A percentile compares a stretch with the other conserved stretches of the same genome.
These are phyloP conservation scores for Parnassius smintheus DNA, from an alignment of 2,888 invertebrate genomes.

Conservation along the genomic window DNA sequence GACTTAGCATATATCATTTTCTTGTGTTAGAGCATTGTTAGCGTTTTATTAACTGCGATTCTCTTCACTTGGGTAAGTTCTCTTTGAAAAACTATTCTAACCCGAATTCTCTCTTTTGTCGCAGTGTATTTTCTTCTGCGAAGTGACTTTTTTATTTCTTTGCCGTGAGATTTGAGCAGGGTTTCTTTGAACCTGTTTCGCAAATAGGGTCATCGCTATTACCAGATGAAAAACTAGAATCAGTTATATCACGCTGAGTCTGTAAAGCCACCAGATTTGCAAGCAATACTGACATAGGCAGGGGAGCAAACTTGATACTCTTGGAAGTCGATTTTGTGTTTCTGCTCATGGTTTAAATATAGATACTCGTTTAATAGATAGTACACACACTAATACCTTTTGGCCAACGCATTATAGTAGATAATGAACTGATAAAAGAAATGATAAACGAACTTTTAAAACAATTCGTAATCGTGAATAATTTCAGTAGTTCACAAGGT, in stretches of 20 bases:
- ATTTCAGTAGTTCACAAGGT: too few species aligned
- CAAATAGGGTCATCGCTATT: constrained; percentile 62
- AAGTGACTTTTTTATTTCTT: constrained; percentile 50
- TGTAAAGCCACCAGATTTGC: constrained; percentile 64
- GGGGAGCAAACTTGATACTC: constrained; percentile 68
- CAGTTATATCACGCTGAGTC: constrained; percentile 49
- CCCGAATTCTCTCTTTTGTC: constrained; percentile 58
- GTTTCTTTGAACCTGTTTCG: constrained; percentile 51
- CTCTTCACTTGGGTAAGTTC: constrained; percentile 50
- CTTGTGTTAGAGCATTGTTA: constrained; percentile 36
- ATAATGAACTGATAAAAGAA: too few species aligned
- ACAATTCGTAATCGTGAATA: too few species aligned
- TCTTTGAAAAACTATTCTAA: constrained; percentile 44
- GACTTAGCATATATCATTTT: constrained; percentile 36
- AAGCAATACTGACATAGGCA: constrained; percentile 71
- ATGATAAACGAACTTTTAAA: neutral
- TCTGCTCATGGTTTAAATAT: constrained; percentile 49
- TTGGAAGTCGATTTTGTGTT: constrained; percentile 66
- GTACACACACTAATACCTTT: neutral
- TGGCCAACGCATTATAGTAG: neutral
- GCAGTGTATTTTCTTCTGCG: constrained; percentile 50
- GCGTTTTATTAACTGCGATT: constrained; percentile 37
- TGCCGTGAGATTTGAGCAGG: constrained; percentile 44
- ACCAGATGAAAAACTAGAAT: constrained; percentile 58
- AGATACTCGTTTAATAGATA: constrained; percentile 1